phyloP scores from a whole-genome alignment of 2,113 vertebrate genomes.

The Rynchops niger region DNA sequence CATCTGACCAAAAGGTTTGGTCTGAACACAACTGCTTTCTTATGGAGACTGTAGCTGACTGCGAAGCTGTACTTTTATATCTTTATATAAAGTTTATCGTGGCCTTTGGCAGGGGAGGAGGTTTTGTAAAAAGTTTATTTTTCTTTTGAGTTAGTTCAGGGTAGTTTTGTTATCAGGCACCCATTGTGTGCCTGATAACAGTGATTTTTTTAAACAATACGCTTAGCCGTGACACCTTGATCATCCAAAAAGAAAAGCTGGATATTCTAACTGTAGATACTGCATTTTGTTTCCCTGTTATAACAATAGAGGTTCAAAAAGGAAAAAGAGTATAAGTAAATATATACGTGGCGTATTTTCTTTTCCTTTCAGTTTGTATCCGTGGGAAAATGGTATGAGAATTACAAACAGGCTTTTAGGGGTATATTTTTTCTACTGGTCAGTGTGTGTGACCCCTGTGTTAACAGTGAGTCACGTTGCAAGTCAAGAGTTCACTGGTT shows the following conservation, averaged over 20 bases:
- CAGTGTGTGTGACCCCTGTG: constrained; percentile 3
- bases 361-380: constrained; percentile 11
- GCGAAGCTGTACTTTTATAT: background rate
- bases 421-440: constrained; percentile 32
- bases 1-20: background rate
- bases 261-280: background rate
- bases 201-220: background rate
- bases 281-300: background rate
- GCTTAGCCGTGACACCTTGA: background rate
- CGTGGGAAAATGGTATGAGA: constrained; percentile 29
- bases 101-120: background rate
- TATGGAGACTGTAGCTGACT: background rate
- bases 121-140: background rate
- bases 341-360: background rate
- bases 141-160: background rate
- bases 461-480: constrained; percentile 14
- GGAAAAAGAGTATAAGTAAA: background rate
- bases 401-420: background rate
- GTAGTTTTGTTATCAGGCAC: background rate
- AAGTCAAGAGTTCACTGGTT: background rate
- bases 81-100: background rate
- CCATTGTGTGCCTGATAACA: background rate
- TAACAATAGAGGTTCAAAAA: background rate
- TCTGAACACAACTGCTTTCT: background rate
- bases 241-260: background rate